A percentile compares a stretch with the other conserved stretches of the same genome.
phyloP scores from a whole-genome alignment of 2,113 vertebrate genomes.

The Danio rerio region GRCz12tu NC_133185.1:38150501-38151000 shows the following conservation, averaged over 20 bases:
- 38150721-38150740: background rate
- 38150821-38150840: background rate
- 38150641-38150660: constrained; percentile 45
- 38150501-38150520: constrained; percentile 44
- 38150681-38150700: constrained; percentile 10
- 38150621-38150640: constrained; percentile 47
- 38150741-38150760: constrained; percentile 34
- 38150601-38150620: constrained; percentile 29
- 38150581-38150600: background rate
- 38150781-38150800: background rate
- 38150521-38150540: constrained; percentile 39
- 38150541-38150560: constrained; percentile 28
- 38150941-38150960: constrained; percentile 18
- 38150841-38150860: background rate
- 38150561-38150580: constrained; percentile 25
- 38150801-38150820: background rate
- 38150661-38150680: constrained; percentile 31
- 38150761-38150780: constrained; percentile 23
- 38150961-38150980: background rate
- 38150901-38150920: background rate
- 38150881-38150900: background rate
- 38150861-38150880: background rate
- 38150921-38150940: constrained; percentile 28
- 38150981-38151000: background rate
- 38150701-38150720: constrained; percentile 35